Conservation (phyloP, 1,140 invertebrate genomes). For the Eubasilissa regina region DNA sequence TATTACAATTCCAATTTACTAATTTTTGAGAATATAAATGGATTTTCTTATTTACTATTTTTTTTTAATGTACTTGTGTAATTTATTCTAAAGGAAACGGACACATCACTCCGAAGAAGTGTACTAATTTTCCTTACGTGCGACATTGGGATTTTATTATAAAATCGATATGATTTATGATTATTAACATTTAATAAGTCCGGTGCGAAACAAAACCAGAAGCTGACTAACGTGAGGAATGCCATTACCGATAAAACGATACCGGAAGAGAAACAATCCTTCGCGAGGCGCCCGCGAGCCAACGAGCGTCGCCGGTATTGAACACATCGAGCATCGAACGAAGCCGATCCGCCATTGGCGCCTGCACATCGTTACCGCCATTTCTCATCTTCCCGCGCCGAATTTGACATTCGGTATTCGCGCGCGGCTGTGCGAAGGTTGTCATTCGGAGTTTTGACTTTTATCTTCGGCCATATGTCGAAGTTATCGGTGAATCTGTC, state of each 20-base stretch:
- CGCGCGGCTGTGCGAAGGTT: conserved; percentile 31
- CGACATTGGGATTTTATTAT: too few species aligned
- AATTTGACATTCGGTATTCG: conserved; percentile 48
- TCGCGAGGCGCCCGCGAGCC: conserved; percentile 8
- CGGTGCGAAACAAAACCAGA: too few species aligned
- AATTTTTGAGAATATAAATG: too few species aligned
- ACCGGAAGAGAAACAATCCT: conserved; percentile 13
- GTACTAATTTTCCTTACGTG: too few species aligned
- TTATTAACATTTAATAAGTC: too few species aligned
- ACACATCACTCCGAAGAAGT: too few species aligned
- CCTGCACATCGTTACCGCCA: conserved; percentile 31
- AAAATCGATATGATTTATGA: too few species aligned
- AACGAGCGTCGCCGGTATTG: background rate
- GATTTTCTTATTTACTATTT: too few species aligned
- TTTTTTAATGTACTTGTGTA: too few species aligned
- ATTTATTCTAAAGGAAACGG: too few species aligned
- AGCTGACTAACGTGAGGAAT: too few species aligned
- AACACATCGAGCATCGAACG: background rate
- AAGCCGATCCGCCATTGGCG: conserved; percentile 14
- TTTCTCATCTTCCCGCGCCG: conserved; percentile 44
- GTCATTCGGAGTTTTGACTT: background rate
- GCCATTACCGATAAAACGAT: background rate
- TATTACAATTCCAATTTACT: too few species aligned
- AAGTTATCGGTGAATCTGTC: background rate
- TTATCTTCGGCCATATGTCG: conserved; percentile 8